Conservation (phyloP, 2,797 vertebrate genomes). For the Sorex maritimensis region DNA sequence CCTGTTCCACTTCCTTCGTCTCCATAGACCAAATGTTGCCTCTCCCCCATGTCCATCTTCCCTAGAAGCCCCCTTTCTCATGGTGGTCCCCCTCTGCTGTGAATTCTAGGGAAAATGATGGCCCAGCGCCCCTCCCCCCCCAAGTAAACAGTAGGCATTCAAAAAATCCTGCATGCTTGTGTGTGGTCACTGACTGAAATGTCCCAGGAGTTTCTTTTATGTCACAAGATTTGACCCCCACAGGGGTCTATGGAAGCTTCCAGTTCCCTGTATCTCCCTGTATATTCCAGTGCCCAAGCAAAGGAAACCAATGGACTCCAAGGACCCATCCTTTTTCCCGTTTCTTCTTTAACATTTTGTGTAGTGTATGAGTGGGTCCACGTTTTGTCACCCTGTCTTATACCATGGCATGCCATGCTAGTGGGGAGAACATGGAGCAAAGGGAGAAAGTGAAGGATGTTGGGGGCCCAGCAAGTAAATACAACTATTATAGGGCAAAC, state of each 20-base stretch:
- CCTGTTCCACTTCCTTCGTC: background rate
- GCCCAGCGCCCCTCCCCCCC: background rate
- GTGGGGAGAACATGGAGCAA: background rate
- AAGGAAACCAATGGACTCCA: background rate
- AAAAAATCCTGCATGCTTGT: background rate
- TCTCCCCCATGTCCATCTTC: background rate
- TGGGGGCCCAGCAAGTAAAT: background rate
- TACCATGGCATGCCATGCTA: background rate
- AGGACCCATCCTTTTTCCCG: background rate
- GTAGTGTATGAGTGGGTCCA: background rate
- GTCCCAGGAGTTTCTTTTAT: background rate
- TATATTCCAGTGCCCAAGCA: background rate
- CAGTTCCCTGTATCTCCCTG: background rate
- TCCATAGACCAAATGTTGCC: background rate
- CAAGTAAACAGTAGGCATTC: background rate
- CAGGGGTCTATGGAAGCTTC: slow-evolving; percentile 38
- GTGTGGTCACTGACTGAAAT: background rate
- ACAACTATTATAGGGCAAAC: background rate
- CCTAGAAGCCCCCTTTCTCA: background rate
- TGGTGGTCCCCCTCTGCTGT: background rate
- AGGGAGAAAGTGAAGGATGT: background rate
- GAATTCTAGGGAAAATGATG: background rate
- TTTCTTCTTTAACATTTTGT: slow-evolving; percentile 16
- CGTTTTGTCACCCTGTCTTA: background rate
- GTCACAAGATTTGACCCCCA: slow-evolving; percentile 63